A percentile compares a stretch with the other conserved stretches of the same genome.
Conservation (phyloP, 2,113 vertebrate species). For the Charadrius vociferus region DNA sequence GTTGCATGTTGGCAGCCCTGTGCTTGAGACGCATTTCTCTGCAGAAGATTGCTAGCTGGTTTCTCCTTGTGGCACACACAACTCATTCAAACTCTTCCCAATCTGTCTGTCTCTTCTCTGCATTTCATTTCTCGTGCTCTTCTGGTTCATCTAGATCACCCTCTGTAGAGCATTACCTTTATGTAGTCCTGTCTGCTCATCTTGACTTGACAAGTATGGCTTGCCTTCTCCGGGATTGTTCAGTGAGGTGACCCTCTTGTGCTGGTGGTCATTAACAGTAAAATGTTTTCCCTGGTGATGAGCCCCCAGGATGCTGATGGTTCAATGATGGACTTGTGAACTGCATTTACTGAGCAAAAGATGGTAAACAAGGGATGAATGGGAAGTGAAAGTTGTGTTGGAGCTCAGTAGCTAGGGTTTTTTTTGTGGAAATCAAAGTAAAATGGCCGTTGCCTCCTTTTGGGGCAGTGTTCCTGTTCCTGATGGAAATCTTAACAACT, state of each 20-base stretch:
- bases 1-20: neutral
- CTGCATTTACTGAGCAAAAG: neutral
- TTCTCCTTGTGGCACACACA: fast-evolving
- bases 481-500: neutral
- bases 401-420: neutral
- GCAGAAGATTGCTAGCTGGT: neutral
- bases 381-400: neutral
- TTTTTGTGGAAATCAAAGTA: neutral
- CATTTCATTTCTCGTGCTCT: neutral
- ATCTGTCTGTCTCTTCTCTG: neutral
- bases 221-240: neutral
- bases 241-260: neutral
- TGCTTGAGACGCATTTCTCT: neutral
- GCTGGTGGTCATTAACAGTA: neutral
- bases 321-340: neutral
- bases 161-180: neutral
- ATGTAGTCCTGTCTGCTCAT: neutral
- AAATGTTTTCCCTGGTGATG: neutral
- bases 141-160: neutral
- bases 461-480: neutral
- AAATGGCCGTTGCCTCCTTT: neutral
- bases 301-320: neutral
- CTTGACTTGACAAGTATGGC: neutral
- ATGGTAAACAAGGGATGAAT: neutral
- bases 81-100: neutral